Percentiles rank a stretch among this genome's conserved stretches.
Evolutionary conservation across 2,113 vertebrate species (phyloP).

Genomic region (Malurus cyaneus): DNA sequence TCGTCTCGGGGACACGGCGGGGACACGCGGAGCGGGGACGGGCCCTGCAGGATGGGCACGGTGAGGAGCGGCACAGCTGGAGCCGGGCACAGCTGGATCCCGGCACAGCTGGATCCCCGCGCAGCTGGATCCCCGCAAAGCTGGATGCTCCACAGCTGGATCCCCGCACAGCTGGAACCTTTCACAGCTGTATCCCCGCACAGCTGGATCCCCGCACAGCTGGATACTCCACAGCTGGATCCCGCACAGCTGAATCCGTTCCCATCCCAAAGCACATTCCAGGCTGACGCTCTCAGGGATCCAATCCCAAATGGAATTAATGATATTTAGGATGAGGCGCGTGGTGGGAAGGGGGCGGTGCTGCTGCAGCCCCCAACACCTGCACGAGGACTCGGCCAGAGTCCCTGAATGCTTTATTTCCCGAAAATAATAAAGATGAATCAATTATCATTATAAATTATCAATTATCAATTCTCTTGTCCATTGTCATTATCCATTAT

Average conservation of each 20-base stretch:
- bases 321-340: fast-evolving
- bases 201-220: no score
- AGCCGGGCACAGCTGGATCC: not conserved
- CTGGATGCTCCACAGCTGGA: not conserved
- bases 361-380: no score
- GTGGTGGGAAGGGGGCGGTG: fast-evolving
- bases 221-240: no score
- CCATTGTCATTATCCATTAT: no score
- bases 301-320: fast-evolving
- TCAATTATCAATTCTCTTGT: no score
- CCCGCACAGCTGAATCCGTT: no score
- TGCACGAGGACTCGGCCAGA: fast-evolving
- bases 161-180: no score
- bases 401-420: fast-evolving
- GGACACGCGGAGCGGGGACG: fast-evolving
- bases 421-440: fast-evolving
- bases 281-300: not conserved
- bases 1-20: not conserved
- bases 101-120: not conserved
- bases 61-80: not conserved
- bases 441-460: no score
- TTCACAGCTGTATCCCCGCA: no score
- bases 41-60: not conserved
- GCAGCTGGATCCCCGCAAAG: not conserved
- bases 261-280: fast-evolving